Evolutionary conservation across 2,113 vertebrate species (phyloP), one percentile per base, ranked within the genome.

Genomic region (Nothocercus julius): DNA sequence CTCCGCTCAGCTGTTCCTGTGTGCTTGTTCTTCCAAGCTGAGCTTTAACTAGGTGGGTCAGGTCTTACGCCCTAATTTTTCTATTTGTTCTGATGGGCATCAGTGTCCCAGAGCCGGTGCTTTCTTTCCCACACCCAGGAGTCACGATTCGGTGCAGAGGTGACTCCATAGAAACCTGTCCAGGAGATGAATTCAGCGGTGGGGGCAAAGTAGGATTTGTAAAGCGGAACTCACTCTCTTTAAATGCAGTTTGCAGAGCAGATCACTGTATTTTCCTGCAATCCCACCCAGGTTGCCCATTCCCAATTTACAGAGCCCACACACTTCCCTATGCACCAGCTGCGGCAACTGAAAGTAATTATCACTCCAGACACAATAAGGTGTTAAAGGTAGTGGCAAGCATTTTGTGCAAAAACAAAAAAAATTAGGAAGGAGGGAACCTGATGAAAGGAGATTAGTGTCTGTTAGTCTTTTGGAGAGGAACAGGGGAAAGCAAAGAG

Each of bases 391-490:
- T 38, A 96, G 80, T 90, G 87, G 74, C 4, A 40, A 87, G 58
- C 94, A 93, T 92, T 75, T 91, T 86, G 86, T 94, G 72, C 76
- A 94, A 91, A 70, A 90, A 73, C 47, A 27, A 73, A 44, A 27
- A 95, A 97, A 96, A 95, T 93, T 91, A 94, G 93, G 84, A 79
- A 87, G 94, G 90, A 81, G 68, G 84, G 76, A 94, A 95, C 86
- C 75, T 82, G 68, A 88, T 90, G 85, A 92, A 88, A 91, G 47
- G 81, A 95, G 96, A 95, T 94, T 96, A 95, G 89, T 95, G 93
- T 96, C 96, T 95, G 96, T 97, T 97, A 97, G 95, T 97, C 96
- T 97, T 97, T 96, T 94, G 93, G 94, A 94, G 84, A 90, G 93
- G 90, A 83, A 63, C 2, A 11, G 77, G 87, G 72, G 75, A 84